Conservation (phyloP, 1,140 invertebrate genomes). For the Drosophila azteca region DNA sequence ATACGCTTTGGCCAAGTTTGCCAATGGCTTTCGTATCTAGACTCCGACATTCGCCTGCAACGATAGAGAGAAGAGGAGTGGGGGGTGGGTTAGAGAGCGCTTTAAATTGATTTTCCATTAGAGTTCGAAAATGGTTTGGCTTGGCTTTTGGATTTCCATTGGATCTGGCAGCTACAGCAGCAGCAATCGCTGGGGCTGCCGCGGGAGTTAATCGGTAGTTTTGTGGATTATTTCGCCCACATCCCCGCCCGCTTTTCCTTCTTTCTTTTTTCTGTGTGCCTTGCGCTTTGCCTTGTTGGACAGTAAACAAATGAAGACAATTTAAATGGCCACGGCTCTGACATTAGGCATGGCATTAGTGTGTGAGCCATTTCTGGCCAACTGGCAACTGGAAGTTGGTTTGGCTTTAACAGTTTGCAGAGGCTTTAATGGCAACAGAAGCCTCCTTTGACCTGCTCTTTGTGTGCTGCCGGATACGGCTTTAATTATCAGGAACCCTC, state of each 20-base stretch:
- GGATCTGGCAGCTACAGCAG: constrained; percentile 73
- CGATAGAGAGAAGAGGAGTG: constrained; percentile 17
- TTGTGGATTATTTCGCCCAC: constrained; percentile 56
- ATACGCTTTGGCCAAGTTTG: constrained; percentile 79
- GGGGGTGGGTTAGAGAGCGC: constrained; percentile 29
- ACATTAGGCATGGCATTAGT: constrained; percentile 61
- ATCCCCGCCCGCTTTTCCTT: not conserved
- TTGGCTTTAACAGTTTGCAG: constrained; percentile 30
- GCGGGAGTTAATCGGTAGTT: constrained; percentile 74
- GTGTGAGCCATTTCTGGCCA: constrained; percentile 1
- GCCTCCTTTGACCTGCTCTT: no score
- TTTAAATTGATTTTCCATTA: constrained; percentile 82
- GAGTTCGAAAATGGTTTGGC: constrained; percentile 67
- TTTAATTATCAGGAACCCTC: constrained; percentile 18
- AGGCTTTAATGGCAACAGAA: not conserved
- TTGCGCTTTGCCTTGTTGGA: constrained; percentile 16
- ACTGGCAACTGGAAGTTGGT: constrained; percentile 14
- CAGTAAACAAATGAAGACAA: constrained; percentile 80
- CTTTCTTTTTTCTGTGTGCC: not conserved
- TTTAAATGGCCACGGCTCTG: constrained; percentile 72
- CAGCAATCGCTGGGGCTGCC: constrained; percentile 15
- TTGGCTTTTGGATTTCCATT: constrained; percentile 77
- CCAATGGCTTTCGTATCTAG: constrained; percentile 74
- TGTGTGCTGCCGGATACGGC: not conserved
- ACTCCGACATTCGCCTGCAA: constrained; percentile 77